phyloP scores from a whole-genome alignment of 2,888 invertebrate genomes.

The Cheilosia vulpina region DNA sequence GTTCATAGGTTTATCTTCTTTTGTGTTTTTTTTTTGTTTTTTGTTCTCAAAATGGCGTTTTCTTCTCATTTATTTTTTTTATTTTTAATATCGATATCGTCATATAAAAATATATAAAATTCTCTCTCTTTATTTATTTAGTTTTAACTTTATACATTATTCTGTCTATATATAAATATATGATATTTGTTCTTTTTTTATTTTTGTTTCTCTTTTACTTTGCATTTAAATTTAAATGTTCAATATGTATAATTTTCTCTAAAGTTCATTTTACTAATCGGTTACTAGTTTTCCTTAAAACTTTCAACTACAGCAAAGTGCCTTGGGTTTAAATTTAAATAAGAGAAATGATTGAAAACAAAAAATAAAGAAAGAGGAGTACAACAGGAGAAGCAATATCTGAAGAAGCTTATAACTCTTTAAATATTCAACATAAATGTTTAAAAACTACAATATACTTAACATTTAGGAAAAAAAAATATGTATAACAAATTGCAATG shows the following conservation, averaged over 20 bases:
- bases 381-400: slow-evolving; percentile 23
- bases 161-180: slow-evolving; percentile 68
- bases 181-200: slow-evolving; percentile 52
- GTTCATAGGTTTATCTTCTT: slow-evolving; percentile 28
- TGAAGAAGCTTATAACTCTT: slow-evolving; percentile 45
- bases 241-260: slow-evolving; percentile 60
- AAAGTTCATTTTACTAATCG: slow-evolving; percentile 49
- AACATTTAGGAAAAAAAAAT: slow-evolving; percentile 39
- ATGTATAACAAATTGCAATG: slow-evolving; percentile 69
- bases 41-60: slow-evolving; percentile 64
- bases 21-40: slow-evolving; percentile 25
- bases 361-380: slow-evolving; percentile 30
- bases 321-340: slow-evolving; percentile 15
- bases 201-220: not conserved
- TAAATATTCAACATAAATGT: slow-evolving; percentile 56
- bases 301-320: slow-evolving; percentile 47
- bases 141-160: slow-evolving; percentile 62
- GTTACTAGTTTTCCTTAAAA: slow-evolving; percentile 21
- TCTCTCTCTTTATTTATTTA: slow-evolving; percentile 54
- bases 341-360: slow-evolving; percentile 26
- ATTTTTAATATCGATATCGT: slow-evolving; percentile 52
- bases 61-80: slow-evolving; percentile 32
- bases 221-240: slow-evolving; percentile 25
- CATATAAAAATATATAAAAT: slow-evolving; percentile 75
- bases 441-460: slow-evolving; percentile 53